Base-by-base conservation (phyloP, 2,888 invertebrate genomes). In the Amiota minor region DNA sequence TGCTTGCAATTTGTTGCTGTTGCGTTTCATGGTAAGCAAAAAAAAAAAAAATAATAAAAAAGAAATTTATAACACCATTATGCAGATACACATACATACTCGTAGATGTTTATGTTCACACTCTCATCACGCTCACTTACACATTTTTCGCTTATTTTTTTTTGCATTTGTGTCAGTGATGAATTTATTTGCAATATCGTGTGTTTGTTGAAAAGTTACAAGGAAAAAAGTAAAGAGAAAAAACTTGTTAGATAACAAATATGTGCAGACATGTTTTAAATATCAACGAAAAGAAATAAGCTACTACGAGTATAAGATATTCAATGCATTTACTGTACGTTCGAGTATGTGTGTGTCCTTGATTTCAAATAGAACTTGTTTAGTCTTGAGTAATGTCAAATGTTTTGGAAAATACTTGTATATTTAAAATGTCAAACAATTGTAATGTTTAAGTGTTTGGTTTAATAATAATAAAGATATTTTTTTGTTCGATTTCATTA, bases 71-170 rank as follows among this genome's bases (percentile, higher is more conserved):
- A 68, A 68, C 67, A 53, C 50, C 20, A 53, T 68, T 78, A 75
- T 80, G 82, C 77, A 78, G 62, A 72, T 77, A 74, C 71, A 65
- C 64, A 61, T 23, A 64, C 71, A 72, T 74, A 73, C 62, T 67
- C 71, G 70, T 67, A 50, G 45, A 49, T 55, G 35, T 35, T 35
- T 35, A 35, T 35, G 35, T 35, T 61, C 72, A 70, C 55, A 70
- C 50, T 64, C 62, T 67, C 64, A 70, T 64, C 70, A 55, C 16
- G 49, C 73, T 70, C 56, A 46, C 55, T n/a, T 55, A 45, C 45
- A 65, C 18, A 16, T n/a, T 53, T 53, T 53, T 56, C 9, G 56
- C 8, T 59, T 11, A 9, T 59, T 14, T 59, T n/a, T 50, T 12
- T 71, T 23, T 59, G 59, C 11, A 35, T 56, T 59, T 47, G 61